Percentiles rank a stretch among this genome's conserved stretches.
Conservation (phyloP, 92 coral and sea anemone genomes). For the Pocillopora grandis region DNA sequence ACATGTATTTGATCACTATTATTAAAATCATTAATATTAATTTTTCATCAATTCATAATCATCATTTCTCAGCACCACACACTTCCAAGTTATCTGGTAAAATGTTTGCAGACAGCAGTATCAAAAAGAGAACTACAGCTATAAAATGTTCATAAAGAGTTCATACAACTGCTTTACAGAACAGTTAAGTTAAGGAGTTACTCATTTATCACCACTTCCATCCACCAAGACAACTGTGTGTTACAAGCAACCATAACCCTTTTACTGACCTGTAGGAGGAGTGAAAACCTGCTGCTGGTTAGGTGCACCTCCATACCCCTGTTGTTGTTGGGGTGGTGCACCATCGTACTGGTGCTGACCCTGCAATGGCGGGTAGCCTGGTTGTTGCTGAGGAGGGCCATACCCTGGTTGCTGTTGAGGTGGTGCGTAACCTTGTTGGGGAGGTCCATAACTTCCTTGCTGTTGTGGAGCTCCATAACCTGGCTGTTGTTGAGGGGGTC, state of each 20-base stretch:
- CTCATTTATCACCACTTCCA: too few relatives aligned
- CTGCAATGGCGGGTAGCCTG: background rate
- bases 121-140: too few relatives aligned
- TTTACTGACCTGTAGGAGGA: constrained; percentile 34
- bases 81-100: too few relatives aligned
- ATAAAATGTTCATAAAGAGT: too few relatives aligned
- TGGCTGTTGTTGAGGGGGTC: background rate
- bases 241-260: background rate
- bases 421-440: constrained; percentile 10
- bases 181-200: too few relatives aligned
- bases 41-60: too few relatives aligned
- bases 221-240: background rate
- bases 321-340: constrained; percentile 28
- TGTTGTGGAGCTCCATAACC: constrained; percentile 28
- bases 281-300: constrained; percentile 44
- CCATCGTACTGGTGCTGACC: background rate
- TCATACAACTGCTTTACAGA: too few relatives aligned
- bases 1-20: too few relatives aligned
- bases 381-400: constrained; percentile 8
- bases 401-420: constrained; percentile 1
- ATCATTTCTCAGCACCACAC: too few relatives aligned
- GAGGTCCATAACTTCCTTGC: background rate
- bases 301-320: background rate
- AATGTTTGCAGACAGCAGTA: too few relatives aligned
- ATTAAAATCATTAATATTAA: too few relatives aligned